phyloP scores from a whole-genome alignment of 2,797 vertebrate species.

The Lepidocolaptes lacrymiger region DNA sequence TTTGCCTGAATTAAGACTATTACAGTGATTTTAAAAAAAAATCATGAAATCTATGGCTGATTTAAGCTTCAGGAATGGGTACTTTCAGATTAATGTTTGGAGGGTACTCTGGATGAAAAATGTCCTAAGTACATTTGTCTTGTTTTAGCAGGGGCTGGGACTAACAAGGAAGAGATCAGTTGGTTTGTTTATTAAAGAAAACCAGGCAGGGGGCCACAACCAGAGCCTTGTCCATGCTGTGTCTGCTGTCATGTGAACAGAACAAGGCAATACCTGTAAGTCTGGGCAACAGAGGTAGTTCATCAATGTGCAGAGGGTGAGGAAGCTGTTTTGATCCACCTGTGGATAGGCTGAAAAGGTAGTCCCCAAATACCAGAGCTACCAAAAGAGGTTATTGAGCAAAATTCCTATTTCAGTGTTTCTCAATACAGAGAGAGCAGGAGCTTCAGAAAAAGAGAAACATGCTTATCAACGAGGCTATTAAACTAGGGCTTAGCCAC shows the following conservation, averaged over 20 bases:
- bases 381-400: not conserved
- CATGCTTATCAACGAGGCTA: not conserved
- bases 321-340: not conserved
- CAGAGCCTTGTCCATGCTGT: accelerated
- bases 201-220: not conserved
- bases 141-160: not conserved
- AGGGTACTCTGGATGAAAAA: not conserved
- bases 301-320: not conserved
- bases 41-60: not conserved
- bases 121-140: not conserved
- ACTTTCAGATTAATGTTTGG: not conserved
- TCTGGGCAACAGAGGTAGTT: not conserved
- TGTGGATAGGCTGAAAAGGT: not conserved
- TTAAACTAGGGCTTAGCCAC: constrained; percentile 1
- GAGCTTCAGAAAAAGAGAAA: not conserved
- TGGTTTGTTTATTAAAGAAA: not conserved
- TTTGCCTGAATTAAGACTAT: not conserved
- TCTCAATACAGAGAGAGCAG: not conserved
- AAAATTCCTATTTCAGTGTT: not conserved
- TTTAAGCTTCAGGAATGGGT: not conserved
- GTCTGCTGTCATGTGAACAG: not conserved
- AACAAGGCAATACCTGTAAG: not conserved
- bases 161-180: not conserved
- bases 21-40: not conserved
- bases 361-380: not conserved